Evolutionary conservation across 2,113 vertebrate genomes (phyloP), one percentile per base, ranked within the genome.

Genomic region (Leptosomus discolor): DNA sequence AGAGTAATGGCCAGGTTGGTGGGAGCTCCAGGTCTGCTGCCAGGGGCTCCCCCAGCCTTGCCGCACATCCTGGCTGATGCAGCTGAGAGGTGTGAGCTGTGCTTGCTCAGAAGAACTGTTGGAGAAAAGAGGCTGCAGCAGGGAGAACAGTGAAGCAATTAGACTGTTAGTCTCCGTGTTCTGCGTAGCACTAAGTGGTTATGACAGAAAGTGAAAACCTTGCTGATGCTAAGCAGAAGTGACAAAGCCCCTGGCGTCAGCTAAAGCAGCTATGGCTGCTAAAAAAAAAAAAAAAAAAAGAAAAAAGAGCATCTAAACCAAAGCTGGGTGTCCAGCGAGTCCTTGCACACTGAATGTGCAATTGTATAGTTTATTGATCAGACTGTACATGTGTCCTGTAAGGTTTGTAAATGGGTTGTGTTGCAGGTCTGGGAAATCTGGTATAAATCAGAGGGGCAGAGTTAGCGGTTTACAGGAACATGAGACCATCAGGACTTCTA

Each of bases 211-310:
- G 5, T 41, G 86, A 83, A 94, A 82, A 77, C 77, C 71, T 96
- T 94, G 92, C 78, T 67, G 90, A 90, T 92, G 96, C 74, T 96
- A 83, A 97, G 96, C 79, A 94, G 82, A 96, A 96, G 68, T 74
- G 92, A 92, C 82, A 95, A 91, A 96, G 92, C 74, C 81, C 56
- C 73, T 87, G 41, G 24, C 60, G 68, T 92, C 92, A 92, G 84
- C 93, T 90, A 82, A 90, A 96, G 77, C 68, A 77, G 93, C 73
- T 96, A 45, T 61, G 94, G 75, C 89, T 78, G 76, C 80, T 93
- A 65, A 50, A 50, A 50, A 50, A 29, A 37, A 51, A 27, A 88
- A 96, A 96, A 87, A 41, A 30, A 27, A 34, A 7, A 7, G 6
- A 11, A 36, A 58, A 88, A 95, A 93, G 69, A 83, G 65, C 17